Evolutionary conservation across 2,113 vertebrate genomes (phyloP).

Genomic region (Colius striatus): DNA sequence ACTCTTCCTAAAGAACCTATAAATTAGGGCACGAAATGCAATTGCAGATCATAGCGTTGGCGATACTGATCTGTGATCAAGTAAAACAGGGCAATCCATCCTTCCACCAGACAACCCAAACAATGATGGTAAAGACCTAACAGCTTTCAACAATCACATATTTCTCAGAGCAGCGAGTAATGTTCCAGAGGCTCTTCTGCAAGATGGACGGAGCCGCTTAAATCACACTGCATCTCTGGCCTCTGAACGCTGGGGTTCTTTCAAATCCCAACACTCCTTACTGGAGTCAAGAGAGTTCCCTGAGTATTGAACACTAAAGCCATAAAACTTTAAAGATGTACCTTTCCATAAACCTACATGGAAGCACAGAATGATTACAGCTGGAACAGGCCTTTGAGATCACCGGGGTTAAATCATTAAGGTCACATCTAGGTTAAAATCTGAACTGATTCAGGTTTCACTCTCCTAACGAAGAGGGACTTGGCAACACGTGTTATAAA

Average conservation of each 20-base stretch:
- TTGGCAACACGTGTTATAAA: rapidly evolving
- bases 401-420: no score
- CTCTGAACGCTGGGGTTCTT: background rate
- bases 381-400: no score
- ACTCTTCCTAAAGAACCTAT: background rate
- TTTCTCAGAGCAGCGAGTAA: background rate
- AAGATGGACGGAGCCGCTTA: background rate
- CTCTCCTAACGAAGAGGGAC: background rate
- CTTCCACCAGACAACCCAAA: background rate
- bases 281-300: background rate
- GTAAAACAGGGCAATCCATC: background rate
- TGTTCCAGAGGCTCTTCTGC: background rate
- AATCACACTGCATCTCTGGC: background rate
- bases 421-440: no score
- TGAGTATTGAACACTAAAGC: background rate
- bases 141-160: background rate
- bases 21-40: background rate
- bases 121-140: background rate
- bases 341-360: background rate
- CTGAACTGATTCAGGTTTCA: rapidly evolving
- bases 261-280: background rate
- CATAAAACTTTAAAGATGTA: background rate
- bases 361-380: no score
- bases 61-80: background rate
- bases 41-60: background rate